Percentiles rank a stretch among this genome's conserved stretches.
phyloP scores from a whole-genome alignment of 2,888 invertebrate genomes.

The Diarsia rubi region DNA sequence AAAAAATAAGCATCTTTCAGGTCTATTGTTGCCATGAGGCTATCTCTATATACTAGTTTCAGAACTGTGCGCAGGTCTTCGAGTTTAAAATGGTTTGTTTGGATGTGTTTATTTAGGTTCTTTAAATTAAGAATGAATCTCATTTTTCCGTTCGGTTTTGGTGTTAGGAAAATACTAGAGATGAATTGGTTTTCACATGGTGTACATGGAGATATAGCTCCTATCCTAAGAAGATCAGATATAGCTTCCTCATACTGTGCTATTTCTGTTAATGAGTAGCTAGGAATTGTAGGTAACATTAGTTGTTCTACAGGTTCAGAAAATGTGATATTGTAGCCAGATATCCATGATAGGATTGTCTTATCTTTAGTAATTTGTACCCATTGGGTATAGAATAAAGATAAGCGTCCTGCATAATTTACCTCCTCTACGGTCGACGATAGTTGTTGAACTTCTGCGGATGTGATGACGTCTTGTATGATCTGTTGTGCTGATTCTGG shows the following conservation, averaged over 20 bases:
- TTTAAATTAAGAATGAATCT: not conserved
- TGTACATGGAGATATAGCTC: not conserved
- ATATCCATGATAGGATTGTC: not conserved
- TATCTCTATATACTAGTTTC: too few species aligned
- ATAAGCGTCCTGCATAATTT: not conserved
- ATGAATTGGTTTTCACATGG: not conserved
- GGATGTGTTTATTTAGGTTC: not conserved
- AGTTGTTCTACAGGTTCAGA: not conserved
- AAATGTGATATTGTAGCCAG: too few species aligned
- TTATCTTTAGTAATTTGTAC: not conserved
- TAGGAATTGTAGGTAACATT: not conserved
- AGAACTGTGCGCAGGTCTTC: too few species aligned
- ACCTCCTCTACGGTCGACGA: not conserved
- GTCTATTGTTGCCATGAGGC: too few species aligned
- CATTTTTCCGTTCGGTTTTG: not conserved
- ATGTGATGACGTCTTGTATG: not conserved
- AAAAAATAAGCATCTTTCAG: not conserved
- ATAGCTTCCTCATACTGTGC: too few species aligned
- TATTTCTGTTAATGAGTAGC: not conserved
- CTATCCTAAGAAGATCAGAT: not conserved
- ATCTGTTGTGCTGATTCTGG: too few species aligned
- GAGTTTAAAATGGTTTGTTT: too few species aligned
- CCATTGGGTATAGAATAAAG: not conserved
- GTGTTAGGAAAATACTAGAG: conserved; percentile 1
- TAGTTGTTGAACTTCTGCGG: not conserved